phyloP scores from a whole-genome alignment of 2,113 vertebrate species.

The Phasianus colchicus region DNA sequence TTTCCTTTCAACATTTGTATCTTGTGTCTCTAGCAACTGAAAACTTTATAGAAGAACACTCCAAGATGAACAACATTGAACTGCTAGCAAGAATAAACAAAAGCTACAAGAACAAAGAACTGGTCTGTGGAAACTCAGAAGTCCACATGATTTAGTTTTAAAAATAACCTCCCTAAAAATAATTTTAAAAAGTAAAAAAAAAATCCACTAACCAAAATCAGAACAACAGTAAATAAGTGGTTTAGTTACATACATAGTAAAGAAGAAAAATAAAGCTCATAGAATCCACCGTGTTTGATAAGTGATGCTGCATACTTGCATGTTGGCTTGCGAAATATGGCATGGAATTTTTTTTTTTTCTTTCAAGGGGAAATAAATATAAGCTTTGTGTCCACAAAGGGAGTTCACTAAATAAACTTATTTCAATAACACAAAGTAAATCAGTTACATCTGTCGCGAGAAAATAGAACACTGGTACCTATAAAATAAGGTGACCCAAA shows the following conservation, averaged over 20 bases:
- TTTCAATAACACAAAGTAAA: neutral
- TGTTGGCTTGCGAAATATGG: neutral
- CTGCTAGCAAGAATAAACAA: neutral
- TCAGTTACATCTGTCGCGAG: neutral
- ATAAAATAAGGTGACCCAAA: neutral
- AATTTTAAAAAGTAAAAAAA: neutral
- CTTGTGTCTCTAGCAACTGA: neutral
- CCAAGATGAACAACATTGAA: neutral
- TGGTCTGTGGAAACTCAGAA: neutral
- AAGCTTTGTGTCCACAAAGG: neutral
- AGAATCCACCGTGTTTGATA: neutral
- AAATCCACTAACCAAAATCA: neutral
- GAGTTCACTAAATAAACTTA: neutral
- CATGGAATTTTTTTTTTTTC: neutral
- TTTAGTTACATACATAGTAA: neutral
- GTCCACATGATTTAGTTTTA: neutral
- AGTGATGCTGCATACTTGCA: neutral
- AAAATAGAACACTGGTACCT: neutral
- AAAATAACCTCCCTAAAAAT: neutral
- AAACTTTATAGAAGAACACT: neutral
- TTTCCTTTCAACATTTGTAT: neutral
- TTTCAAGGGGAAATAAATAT: neutral
- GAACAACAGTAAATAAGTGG: neutral
- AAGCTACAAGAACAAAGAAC: neutral
- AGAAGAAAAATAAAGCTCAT: neutral